Evolutionary conservation across 2,113 vertebrate species (phyloP).

Genomic region (Fulica atra): DNA sequence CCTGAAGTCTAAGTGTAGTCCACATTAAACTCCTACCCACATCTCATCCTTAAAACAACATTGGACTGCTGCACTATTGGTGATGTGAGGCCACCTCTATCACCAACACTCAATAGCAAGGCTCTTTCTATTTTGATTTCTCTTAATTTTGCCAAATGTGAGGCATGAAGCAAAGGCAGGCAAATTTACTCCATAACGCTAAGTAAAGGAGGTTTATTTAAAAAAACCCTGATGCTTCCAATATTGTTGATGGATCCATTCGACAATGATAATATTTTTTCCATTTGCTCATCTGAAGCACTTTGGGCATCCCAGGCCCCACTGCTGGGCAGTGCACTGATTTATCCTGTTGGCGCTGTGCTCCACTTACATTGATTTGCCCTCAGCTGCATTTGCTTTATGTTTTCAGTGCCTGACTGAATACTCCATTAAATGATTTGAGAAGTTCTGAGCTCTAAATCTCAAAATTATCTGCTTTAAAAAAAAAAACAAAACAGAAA

Average conservation of each 20-base stretch:
- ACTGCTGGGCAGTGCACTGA: background rate
- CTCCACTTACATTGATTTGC: background rate
- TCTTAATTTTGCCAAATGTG: background rate
- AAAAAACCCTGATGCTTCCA: background rate
- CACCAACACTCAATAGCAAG: background rate
- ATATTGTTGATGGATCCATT: background rate
- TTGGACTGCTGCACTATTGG: no score
- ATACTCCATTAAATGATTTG: background rate
- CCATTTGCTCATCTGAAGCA: background rate
- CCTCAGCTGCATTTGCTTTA: background rate
- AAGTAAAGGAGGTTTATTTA: background rate
- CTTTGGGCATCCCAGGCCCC: background rate
- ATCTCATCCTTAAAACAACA: background rate
- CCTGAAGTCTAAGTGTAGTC: background rate
- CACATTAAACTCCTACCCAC: background rate
- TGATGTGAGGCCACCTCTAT: background rate
- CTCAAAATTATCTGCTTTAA: background rate
- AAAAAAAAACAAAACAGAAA: background rate
- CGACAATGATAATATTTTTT: background rate
- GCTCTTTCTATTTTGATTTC: background rate
- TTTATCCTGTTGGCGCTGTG: background rate
- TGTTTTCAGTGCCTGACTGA: background rate
- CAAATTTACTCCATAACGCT: rapidly evolving
- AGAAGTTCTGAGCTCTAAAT: background rate
- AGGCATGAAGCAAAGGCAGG: background rate